Base-by-base conservation (phyloP, 2,113 vertebrate genomes). In the Actinemys pallida region DNA sequence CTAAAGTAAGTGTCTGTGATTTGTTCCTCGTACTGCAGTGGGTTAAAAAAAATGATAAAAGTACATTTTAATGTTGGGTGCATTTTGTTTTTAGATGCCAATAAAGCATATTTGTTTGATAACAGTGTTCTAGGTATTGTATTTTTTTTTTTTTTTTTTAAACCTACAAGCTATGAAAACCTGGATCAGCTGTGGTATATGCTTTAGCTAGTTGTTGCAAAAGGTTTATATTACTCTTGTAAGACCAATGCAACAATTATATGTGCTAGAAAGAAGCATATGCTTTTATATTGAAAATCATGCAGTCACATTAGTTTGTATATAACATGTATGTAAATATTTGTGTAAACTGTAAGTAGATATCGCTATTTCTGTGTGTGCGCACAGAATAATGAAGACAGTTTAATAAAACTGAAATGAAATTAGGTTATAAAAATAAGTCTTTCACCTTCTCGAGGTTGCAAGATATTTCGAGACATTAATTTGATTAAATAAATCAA, bases 81-180 rank as follows among this genome's bases (percentile, higher is more conserved):
- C 98, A 99, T 99, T 99, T 98, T 99, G 99, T 99, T 99, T 99
- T 99, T 99, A 99, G 99, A 99, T 99, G 99, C 98, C 99, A 99
- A 99, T 99, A 99, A 99, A 99, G 99, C 99, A 99, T 99, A 98
- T 87, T 99, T 99, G 98, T 99, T 99, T 99, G 99, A 99, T 99
- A 99, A 98, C 99, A 99, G 98, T 99, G 99, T 99, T 99, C 99
- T 99, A 99, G 99, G 99, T 99, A 99, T 99, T 99, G 98, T 99
- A 99, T 99, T 99, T 99, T 98, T 99, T 98, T 98, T n/a, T n/a
- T 42, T 42, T 42, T 53, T 59, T 59, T 29, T 13, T 6, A 13
- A 88, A 0, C 88, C 96, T 98, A 96, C 95, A 98, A 98, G 95
- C 97, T 98, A 96, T 98, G 97, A 98, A 97, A 97, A 97, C 91